Percentiles rank a stretch among this genome's conserved stretches.
These are phyloP conservation scores for Zenarchopterus dispar DNA, from an alignment of 2,797 vertebrate species.

Conservation along the genomic window DNA sequence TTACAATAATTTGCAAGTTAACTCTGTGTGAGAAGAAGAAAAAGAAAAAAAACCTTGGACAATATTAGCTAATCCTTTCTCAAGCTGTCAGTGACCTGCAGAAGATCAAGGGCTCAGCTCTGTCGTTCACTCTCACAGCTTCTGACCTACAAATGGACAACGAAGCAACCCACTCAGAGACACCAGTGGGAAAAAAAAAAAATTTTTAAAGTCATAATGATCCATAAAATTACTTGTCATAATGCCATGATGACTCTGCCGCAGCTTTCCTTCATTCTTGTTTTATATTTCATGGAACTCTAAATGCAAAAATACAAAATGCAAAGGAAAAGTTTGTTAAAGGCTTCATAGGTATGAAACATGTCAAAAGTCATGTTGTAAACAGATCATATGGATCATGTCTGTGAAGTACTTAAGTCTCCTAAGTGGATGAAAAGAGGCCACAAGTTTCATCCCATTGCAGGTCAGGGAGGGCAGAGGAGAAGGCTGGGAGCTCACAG, in stretches of 20 bases:
- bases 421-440: constrained; percentile 57
- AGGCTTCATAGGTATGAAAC: not conserved
- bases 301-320: too few species aligned
- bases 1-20: constrained; percentile 45
- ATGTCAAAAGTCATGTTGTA: constrained; percentile 46
- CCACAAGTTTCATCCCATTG: constrained; percentile 40
- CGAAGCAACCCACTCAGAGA: too few species aligned
- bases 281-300: too few species aligned
- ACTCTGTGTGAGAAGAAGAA: constrained; percentile 47
- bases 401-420: constrained; percentile 60
- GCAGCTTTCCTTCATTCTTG: too few species aligned
- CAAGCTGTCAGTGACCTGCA: constrained; percentile 34
- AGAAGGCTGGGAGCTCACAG: constrained; percentile 31
- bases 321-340: not conserved
- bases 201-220: too few species aligned
- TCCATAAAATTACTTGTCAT: too few species aligned
- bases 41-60: constrained; percentile 46
- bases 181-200: too few species aligned
- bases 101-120: constrained; percentile 52
- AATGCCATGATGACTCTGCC: too few species aligned
- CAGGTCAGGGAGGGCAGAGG: constrained; percentile 43
- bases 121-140: constrained; percentile 22
- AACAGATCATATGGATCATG: constrained; percentile 51
- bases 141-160: constrained; percentile 2
- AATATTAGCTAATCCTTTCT: constrained; percentile 74